Conservation (phyloP, 1,140 invertebrate genomes). For the Drosophila ohnishii region DNA sequence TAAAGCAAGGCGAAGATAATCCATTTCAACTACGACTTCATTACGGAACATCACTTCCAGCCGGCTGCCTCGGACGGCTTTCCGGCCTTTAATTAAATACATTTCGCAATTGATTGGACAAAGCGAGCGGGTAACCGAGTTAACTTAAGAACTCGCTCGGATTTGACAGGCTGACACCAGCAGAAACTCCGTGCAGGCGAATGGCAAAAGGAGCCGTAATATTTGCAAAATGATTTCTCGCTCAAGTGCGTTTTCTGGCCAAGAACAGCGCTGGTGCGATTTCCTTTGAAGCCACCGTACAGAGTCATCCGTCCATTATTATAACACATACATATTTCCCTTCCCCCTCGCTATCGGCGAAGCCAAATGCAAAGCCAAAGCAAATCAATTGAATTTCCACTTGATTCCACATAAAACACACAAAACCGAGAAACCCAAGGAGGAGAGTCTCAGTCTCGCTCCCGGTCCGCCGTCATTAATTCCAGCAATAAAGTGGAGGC, state of each 20-base stretch:
- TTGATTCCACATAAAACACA: conserved; percentile 77
- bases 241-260: conserved; percentile 59
- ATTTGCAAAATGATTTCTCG: conserved; percentile 65
- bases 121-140: conserved; percentile 28
- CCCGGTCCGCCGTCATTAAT: conserved; percentile 67
- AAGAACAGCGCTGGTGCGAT: conserved; percentile 24
- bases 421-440: conserved; percentile 33
- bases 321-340: conserved; percentile 37
- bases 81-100: conserved; percentile 45
- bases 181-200: conserved; percentile 23
- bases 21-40: conserved; percentile 24
- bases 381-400: conserved; percentile 81
- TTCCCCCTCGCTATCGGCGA: conserved; percentile 15
- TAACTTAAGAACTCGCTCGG: conserved; percentile 18
- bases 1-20: conserved; percentile 10
- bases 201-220: conserved; percentile 32
- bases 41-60: conserved; percentile 41
- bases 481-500: conserved; percentile 66
- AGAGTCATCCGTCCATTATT: conserved; percentile 57
- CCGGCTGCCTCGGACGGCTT: conserved; percentile 13
- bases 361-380: conserved; percentile 60
- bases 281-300: conserved; percentile 56
- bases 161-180: conserved; percentile 57
- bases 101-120: conserved; percentile 57
- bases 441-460: conserved; percentile 14